Evolutionary conservation across 1,140 invertebrate species (phyloP).

Genomic region (Leptoteleia sp.): DNA sequence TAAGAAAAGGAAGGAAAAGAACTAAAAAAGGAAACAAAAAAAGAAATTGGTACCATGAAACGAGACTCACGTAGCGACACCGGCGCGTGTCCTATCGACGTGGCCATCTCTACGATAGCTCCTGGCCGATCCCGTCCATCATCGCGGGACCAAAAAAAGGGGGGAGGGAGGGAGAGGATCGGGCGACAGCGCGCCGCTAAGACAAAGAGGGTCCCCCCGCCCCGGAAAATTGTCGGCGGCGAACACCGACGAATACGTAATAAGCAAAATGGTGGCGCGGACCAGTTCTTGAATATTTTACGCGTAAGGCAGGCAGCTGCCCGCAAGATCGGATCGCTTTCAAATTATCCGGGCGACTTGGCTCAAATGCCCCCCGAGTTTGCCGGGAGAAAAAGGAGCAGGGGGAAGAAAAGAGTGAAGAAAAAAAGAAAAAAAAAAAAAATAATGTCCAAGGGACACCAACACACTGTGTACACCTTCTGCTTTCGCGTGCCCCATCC

Average conservation of each 20-base stretch:
- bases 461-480: conserved; percentile 32
- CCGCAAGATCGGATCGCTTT: conserved; percentile 79
- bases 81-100: conserved; percentile 45
- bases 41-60: conserved; percentile 22
- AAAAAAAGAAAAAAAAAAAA: conserved; percentile 19
- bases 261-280: conserved; percentile 51
- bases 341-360: conserved; percentile 80
- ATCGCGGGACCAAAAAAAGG: conserved; percentile 9
- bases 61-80: conserved; percentile 34
- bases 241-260: conserved; percentile 46
- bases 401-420: no score
- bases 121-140: conserved; percentile 11
- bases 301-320: conserved; percentile 81
- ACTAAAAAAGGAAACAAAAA: conserved; percentile 36
- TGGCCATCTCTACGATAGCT: conserved; percentile 32
- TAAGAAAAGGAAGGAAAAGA: no score
- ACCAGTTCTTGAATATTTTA: conserved; percentile 80
- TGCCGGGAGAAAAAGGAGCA: no score
- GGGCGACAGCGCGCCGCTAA: no score
- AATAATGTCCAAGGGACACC: conserved; percentile 42
- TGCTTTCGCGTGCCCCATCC: conserved; percentile 44
- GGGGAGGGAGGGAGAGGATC: no score
- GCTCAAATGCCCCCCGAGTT: conserved; percentile 68
- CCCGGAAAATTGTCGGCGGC: conserved; percentile 21
- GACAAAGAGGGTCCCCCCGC: neutral